These are phyloP conservation scores for Steromphala cineraria DNA, from an alignment of 2,888 invertebrate genomes.

Conservation along the genomic window DNA sequence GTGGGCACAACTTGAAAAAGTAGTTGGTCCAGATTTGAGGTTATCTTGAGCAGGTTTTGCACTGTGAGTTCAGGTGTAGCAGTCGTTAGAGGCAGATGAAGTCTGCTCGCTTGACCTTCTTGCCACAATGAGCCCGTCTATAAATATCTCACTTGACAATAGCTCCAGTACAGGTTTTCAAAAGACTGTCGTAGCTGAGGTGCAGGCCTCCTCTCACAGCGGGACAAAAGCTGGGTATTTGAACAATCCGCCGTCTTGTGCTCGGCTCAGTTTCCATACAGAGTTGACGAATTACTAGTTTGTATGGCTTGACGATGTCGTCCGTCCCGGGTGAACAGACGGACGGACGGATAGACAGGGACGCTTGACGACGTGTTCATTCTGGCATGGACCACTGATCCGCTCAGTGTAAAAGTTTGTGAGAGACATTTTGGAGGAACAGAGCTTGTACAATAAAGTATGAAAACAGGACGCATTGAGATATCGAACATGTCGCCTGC, in stretches of 20 bases:
- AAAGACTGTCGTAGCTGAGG: background rate
- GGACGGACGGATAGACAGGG: background rate
- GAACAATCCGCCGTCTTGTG: slow-evolving; percentile 18
- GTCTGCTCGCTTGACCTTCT: slow-evolving; percentile 19
- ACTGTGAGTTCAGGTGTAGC: background rate
- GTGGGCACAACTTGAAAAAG: background rate
- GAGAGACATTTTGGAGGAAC: slow-evolving; percentile 4
- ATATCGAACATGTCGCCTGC: background rate
- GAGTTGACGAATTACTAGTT: slow-evolving; percentile 4
- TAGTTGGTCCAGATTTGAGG: background rate
- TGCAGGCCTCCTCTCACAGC: slow-evolving; percentile 1
- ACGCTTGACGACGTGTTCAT: background rate
- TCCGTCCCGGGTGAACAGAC: background rate
- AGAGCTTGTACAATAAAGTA: no score
- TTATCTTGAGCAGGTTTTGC: background rate
- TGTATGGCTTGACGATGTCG: background rate
- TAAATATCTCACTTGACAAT: slow-evolving; percentile 16
- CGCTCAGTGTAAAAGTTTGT: background rate
- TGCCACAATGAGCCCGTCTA: slow-evolving; percentile 8
- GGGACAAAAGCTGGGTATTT: slow-evolving; percentile 13
- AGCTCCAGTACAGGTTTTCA: slow-evolving; percentile 5
- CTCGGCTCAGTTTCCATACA: slow-evolving; percentile 17
- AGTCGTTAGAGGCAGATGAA: slow-evolving; percentile 11
- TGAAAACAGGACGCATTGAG: background rate
- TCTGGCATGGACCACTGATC: background rate